Evolutionary conservation across 2,113 vertebrate genomes (phyloP).

Genomic region (Apeltes quadracus): DNA sequence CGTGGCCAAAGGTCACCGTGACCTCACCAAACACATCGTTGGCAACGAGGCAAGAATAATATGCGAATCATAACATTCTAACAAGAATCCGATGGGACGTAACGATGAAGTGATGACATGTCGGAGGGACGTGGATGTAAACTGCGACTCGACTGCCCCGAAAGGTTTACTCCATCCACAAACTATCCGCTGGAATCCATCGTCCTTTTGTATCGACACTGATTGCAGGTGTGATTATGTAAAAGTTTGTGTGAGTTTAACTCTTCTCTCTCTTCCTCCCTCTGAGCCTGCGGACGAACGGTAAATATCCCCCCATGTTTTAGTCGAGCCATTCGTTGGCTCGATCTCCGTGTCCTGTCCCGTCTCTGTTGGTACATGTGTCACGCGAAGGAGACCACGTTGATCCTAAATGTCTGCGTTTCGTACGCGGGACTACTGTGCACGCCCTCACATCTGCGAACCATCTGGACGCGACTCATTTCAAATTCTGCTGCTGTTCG

Average conservation of each 20-base stretch:
- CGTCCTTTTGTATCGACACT: not conserved
- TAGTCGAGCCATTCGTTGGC: conserved; percentile 42
- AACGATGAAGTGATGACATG: too few relatives aligned
- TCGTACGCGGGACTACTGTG: conserved; percentile 18
- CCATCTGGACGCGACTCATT: conserved; percentile 11
- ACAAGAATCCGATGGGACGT: too few relatives aligned
- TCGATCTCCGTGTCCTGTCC: conserved; percentile 10
- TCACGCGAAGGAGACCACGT: conserved; percentile 16
- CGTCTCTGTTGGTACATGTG: conserved; percentile 23
- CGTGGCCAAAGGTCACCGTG: not conserved
- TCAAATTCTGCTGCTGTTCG: not conserved
- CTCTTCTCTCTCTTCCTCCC: conserved; percentile 38
- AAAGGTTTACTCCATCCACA: not conserved
- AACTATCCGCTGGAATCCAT: not conserved
- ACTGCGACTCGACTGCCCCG: too few relatives aligned
- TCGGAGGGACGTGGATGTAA: too few relatives aligned
- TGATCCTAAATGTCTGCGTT: conserved; percentile 29
- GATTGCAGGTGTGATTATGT: not conserved
- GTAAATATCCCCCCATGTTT: conserved; percentile 46
- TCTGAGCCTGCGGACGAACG: conserved; percentile 58
- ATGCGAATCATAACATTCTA: too few relatives aligned
- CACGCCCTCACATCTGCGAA: conserved; percentile 22
- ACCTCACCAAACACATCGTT: too few relatives aligned
- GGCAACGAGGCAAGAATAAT: too few relatives aligned
- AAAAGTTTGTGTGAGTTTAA: conserved; percentile 3